Evolutionary conservation across 2,113 vertebrate species (phyloP), one percentile per base, ranked within the genome.

Genomic region (Gulo gulo): DNA sequence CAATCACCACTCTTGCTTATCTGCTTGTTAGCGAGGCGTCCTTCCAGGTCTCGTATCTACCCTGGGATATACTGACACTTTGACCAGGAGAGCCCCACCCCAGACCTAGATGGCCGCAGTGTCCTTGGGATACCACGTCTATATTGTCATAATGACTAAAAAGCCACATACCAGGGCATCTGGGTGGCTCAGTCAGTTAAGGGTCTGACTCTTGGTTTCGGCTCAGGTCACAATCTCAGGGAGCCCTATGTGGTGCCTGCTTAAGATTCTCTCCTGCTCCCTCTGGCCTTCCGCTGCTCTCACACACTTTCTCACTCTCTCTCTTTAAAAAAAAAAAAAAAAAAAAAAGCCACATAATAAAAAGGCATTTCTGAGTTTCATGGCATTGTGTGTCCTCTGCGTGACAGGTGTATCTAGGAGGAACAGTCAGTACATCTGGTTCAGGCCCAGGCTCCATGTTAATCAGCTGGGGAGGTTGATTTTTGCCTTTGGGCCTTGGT

Each of bases 21-120:
- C 65, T 85, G 81, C 34, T 34, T 2, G 1, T 74, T 26, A 23
- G 47, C 47, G n/a, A 47, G 63, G 39, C 4, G 7, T 5, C 21
- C n/a, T 45, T 45, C 12, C n/a, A 50, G 88, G 34, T 47, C 80
- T 26, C 87, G 4, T 26, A 24, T 89, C 90, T 69, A 55, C 73
- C 57, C 36, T 59, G 78, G 29, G 42, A 23, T 50, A 73, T 74
- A 71, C 52, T 80, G 88, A 52, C 81, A 50, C 90, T 88, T 55
- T 76, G 95, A 95, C 80, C 94, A 29, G 52, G n/a, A 45, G 4
- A 76, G 50, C 95, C 74, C 87, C 76, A 42, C 82, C 91, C 55
- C 34, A 63, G 85, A 52, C 24, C 7, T 4, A 14, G 81, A 81
- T 11, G 52, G 50, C 84, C 9, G 1, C 42, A 59, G 42, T 39